These are phyloP conservation scores for Apotomis betuletana DNA, from an alignment of 2,888 invertebrate genomes.

Conservation along the genomic window DNA sequence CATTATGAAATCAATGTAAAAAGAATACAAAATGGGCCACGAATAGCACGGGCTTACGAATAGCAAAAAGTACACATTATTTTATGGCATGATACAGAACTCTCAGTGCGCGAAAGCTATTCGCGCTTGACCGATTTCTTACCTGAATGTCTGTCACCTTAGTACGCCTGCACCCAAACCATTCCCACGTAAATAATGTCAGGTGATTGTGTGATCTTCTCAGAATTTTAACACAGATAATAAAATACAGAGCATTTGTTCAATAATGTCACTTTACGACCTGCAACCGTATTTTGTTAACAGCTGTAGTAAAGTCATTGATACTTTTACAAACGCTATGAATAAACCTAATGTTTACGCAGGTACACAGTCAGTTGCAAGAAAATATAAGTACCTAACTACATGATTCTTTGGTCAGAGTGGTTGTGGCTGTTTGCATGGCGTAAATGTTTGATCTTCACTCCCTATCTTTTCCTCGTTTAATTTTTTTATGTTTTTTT, in stretches of 20 bases:
- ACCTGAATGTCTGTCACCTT: constrained; percentile 5
- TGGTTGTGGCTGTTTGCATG: too few species aligned
- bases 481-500: too few species aligned
- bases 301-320: constrained; percentile 13
- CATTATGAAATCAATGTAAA: too few species aligned
- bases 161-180: constrained; percentile 17
- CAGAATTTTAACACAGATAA: constrained; percentile 16
- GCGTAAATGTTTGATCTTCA: too few species aligned
- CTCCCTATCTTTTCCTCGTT: too few species aligned
- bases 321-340: constrained; percentile 15
- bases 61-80: too few species aligned
- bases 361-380: too few species aligned
- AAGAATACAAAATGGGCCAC: too few species aligned
- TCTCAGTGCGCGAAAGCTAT: neutral
- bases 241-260: constrained; percentile 26
- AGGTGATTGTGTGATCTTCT: constrained; percentile 23
- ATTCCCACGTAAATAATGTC: constrained; percentile 36
- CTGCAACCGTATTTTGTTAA: neutral
- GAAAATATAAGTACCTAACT: too few species aligned
- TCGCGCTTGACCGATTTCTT: neutral
- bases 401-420: too few species aligned
- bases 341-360: neutral
- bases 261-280: constrained; percentile 8
- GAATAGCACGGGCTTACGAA: too few species aligned
- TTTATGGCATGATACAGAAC: neutral